These are phyloP conservation scores for Dioctria rufipes DNA, from an alignment of 2,888 invertebrate species.

Conservation along the genomic window DNA sequence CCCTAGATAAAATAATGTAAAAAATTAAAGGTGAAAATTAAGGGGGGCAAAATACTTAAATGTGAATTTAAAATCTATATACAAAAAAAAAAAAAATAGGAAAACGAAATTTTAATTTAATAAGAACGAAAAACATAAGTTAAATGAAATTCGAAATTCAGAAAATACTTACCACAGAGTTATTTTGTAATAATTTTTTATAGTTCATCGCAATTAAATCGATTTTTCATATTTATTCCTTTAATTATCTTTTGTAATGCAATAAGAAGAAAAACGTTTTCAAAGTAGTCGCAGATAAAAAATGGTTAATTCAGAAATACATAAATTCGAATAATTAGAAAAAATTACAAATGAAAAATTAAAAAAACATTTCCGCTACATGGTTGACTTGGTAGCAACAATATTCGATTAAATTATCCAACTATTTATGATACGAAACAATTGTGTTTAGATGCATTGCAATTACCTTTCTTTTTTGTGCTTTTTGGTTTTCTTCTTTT, in stretches of 20 bases:
- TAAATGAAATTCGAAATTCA: slow-evolving; percentile 55
- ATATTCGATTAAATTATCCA: slow-evolving; percentile 42
- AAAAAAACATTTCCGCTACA: slow-evolving; percentile 36
- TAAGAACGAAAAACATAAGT: slow-evolving; percentile 21
- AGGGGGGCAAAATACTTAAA: neutral
- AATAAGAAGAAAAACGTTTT: slow-evolving; percentile 61
- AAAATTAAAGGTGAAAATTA: neutral
- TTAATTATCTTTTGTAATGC: slow-evolving; percentile 61
- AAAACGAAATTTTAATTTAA: slow-evolving; percentile 39
- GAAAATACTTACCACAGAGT: slow-evolving; percentile 61
- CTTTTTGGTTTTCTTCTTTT: slow-evolving; percentile 86
- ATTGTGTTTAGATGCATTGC: neutral
- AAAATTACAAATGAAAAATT: slow-evolving; percentile 41
- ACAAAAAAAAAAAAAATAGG: slow-evolving; percentile 1
- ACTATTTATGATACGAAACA: slow-evolving; percentile 24
- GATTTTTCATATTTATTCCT: slow-evolving; percentile 58
- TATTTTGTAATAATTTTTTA: slow-evolving; percentile 52
- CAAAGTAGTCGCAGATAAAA: slow-evolving; percentile 45
- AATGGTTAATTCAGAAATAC: slow-evolving; percentile 50
- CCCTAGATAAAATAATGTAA: no score
- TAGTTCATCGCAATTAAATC: slow-evolving; percentile 51
- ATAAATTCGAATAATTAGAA: slow-evolving; percentile 24
- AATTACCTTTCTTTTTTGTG: slow-evolving; percentile 82
- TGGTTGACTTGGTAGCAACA: slow-evolving; percentile 43
- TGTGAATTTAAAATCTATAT: slow-evolving; percentile 50